Evolutionary conservation across 2,113 vertebrate genomes (phyloP), one percentile per base, ranked within the genome.

Genomic region (Ictalurus punctatus): DNA sequence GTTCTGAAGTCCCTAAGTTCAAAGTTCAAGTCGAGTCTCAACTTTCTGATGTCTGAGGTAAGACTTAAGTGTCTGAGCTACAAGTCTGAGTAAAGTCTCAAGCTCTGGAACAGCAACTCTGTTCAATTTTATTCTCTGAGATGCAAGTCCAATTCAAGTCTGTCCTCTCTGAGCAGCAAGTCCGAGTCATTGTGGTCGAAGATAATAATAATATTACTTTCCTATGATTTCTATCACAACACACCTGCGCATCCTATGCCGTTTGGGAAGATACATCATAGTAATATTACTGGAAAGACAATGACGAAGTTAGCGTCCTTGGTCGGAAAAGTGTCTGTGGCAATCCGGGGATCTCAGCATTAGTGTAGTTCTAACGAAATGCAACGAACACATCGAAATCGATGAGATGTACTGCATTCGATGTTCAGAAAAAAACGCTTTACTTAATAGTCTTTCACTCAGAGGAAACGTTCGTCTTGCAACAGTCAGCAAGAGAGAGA

Each of bases 391-490:
- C 13, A 1, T 82, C 7, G 9, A 1, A 34, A 2, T 13, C 13
- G 19, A 8, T 54, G 30, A 59, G 25, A 14, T 67, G 37, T 34
- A 34, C 19, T n/a, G 16, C 27, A 67, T 21, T 25, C 21, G 23
- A 83, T 86, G 61, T 65, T 78, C 25, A 30, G 54, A 69, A 79
- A 69, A 79, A 40, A 83, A 61, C 19, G 30, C 17, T 83, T 67
- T 54, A 37, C 8, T 21, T 56, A 8, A 27, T 76, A 30, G 52
- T n/a, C 8, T 40, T 69, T 56, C 58, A 65, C 44, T 56, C 58
- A 67, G 52, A 63, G 71, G 58, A 78, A 87, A 79, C 23, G 23
- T 65, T 84, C 25, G 25, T 56, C 78, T 71, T 9, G 30, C 79
- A 65, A 71, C 63, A 71, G 27, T 67, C 30, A 10, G 56, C 40